A percentile compares a stretch with the other conserved stretches of the same genome.
These are phyloP conservation scores for Pocota personata DNA, from an alignment of 2,888 invertebrate species.

Conservation along the genomic window DNA sequence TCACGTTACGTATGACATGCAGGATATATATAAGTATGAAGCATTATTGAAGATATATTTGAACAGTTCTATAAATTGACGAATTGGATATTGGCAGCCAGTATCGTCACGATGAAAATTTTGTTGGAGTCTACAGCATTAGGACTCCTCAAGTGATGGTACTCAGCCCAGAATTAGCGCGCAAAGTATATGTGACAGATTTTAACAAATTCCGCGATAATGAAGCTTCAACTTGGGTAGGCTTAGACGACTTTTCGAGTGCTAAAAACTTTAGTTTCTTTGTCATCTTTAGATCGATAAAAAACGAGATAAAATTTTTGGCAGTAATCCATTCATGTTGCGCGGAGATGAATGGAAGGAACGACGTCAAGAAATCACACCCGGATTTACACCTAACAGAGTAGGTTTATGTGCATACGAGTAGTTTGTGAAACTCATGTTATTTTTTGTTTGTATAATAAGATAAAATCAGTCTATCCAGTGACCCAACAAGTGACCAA, in stretches of 20 bases:
- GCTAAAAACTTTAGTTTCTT: neutral
- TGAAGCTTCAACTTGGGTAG: conserved; percentile 76
- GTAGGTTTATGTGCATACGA: conserved; percentile 78
- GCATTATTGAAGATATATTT: neutral
- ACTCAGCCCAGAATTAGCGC: conserved; percentile 79
- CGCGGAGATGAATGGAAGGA: conserved; percentile 83
- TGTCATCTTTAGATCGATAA: conserved; percentile 80
- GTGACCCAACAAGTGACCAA: conserved; percentile 82
- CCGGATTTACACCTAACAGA: conserved; percentile 83
- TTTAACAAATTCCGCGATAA: conserved; percentile 82
- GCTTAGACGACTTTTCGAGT: neutral
- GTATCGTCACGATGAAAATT: conserved; percentile 77
- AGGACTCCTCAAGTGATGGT: conserved; percentile 80
- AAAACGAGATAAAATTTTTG: conserved; percentile 82
- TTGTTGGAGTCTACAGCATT: conserved; percentile 81
- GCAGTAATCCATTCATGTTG: conserved; percentile 83
- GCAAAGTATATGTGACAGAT: conserved; percentile 81
- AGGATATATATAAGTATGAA: conserved; percentile 82
- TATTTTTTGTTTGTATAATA: neutral
- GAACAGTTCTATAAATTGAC: neutral
- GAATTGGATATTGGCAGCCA: conserved; percentile 74
- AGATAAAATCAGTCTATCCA: conserved; percentile 83
- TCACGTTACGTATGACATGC: conserved; percentile 78
- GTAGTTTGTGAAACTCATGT: too few species aligned
- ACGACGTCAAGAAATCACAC: conserved; percentile 83